Evolutionary conservation across 2,113 vertebrate genomes (phyloP), one percentile per base, ranked within the genome.

Genomic region (Drymodes brunneopygia): DNA sequence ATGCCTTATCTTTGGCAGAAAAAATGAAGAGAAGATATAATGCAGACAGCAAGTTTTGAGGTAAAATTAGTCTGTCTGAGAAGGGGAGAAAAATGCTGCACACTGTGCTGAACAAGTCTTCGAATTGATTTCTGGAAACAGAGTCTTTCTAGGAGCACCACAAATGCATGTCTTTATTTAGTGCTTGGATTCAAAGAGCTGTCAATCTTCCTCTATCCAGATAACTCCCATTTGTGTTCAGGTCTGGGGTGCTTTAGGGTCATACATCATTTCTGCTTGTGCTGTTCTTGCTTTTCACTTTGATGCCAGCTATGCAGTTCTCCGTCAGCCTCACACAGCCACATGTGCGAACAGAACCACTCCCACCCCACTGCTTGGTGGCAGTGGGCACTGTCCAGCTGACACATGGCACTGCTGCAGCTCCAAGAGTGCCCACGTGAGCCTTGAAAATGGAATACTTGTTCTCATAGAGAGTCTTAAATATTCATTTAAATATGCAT

Each of bases 111-210:
- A 81, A 77, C 47, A 90, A 88, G 86, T 83, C 85, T 73, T 86
- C 81, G 60, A 64, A 93, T 73, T 92, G 92, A 94, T 95, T 95
- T 94, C 75, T 94, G 92, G 64, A 95, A 86, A 33, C 38, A 60
- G 62, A 86, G 36, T 73, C 77, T 67, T 93, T 71, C 81, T 70
- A 81, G 88, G 53, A 93, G 71, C 60, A 60, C 60, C 71, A 78
- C 74, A 95, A 94, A 86, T 80, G 38, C 70, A 61, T 45, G 28
- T 78, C 71, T 94, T 86, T 70, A 66, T 92, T 92, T 92, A 93
- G 60, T 54, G 44, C 71, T 78, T 3, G 2, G 36, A 67, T 93
- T 95, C 79, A 95, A 92, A 92, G 67, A 94, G 17, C 56, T 92
- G 90, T 81, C 88, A 78, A 1, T 77, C 50, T 80, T 86, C 61